phyloP scores from a whole-genome alignment of 2,888 invertebrate species.

The Pammene aurita region DNA sequence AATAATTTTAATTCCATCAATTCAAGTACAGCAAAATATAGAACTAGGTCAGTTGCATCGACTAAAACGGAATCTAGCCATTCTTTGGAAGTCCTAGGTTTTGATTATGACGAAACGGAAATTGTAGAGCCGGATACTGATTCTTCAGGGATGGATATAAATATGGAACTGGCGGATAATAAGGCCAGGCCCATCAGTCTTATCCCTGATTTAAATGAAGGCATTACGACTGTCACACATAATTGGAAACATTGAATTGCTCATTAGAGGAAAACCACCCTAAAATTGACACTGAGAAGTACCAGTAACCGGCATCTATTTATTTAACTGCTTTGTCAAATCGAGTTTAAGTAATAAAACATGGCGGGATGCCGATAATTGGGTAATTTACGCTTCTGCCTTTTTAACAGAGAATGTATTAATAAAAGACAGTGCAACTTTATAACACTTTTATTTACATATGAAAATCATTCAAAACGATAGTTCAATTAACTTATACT shows the following conservation, averaged over 20 bases:
- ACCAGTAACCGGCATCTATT: no score
- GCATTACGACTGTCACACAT: not conserved
- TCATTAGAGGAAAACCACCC: not conserved
- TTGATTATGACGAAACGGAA: not conserved
- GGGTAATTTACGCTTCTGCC: no score
- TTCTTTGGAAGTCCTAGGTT: constrained; percentile 6
- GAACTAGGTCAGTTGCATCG: not conserved
- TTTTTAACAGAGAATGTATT: no score
- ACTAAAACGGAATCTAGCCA: not conserved
- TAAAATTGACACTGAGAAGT: no score
- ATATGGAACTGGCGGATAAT: not conserved
- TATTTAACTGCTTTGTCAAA: no score
- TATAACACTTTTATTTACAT: no score
- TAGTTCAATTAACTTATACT: no score
- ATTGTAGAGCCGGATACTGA: not conserved
- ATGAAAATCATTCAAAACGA: no score
- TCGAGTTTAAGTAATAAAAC: no score
- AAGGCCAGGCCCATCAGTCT: not conserved
- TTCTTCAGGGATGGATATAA: not conserved
- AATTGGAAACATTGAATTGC: not conserved
- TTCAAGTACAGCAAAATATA: not conserved
- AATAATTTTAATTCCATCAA: not conserved
- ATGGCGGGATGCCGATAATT: no score
- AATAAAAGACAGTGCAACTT: no score
- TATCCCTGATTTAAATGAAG: not conserved